Base-by-base conservation (phyloP, 1,140 invertebrate genomes). In the Pinna nobilis region DNA sequence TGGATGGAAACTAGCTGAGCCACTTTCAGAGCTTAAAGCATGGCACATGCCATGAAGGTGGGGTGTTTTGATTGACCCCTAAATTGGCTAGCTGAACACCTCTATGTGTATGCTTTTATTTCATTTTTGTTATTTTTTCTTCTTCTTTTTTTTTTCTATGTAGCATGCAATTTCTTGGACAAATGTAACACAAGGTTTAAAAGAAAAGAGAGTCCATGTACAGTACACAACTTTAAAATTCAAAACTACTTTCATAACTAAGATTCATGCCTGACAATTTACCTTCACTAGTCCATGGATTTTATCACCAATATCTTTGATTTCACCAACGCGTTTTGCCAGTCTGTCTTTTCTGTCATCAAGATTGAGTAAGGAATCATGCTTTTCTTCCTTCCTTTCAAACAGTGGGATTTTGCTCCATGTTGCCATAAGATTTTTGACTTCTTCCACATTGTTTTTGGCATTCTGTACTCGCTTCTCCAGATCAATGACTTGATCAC, bases 381-480 rank as follows among this genome's bases (percentile, higher is more conserved):
- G 94, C 82, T 94, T 95, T 6, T 93, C 92, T 85, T 97, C 96
- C 81, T 89, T 89, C 59, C 96, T 90, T 88, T 95, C 94, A 89
- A 96, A 97, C 3, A 98, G 87, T 15, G 96, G 95, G 39, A 91
- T 91, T 75, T 92, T 92, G 20, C 92, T 92, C 95, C 96, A 98
- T 0, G 93, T 92, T 7, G 92, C 92, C 89, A 97, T 92, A 15
- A 95, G 91, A 15, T 91, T 91, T 84, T 92, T 92, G 28, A 98
- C 94, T 80, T 93, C 92, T 59, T 93, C 92, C 0, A 97, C 91
- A 90, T 98, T 98, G 37, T 92, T 91, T 90, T 98, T 96, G 18
- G 95, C 93, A 74, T 94, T 93, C 84, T 94, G 93, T 73, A 98
- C 92, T 59, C 95, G 91, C 47, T 92, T 90, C 87, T 96, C 94